These are phyloP conservation scores for Eudyptes chrysolophus DNA, from an alignment of 2,113 vertebrate species.

Conservation along the genomic window DNA sequence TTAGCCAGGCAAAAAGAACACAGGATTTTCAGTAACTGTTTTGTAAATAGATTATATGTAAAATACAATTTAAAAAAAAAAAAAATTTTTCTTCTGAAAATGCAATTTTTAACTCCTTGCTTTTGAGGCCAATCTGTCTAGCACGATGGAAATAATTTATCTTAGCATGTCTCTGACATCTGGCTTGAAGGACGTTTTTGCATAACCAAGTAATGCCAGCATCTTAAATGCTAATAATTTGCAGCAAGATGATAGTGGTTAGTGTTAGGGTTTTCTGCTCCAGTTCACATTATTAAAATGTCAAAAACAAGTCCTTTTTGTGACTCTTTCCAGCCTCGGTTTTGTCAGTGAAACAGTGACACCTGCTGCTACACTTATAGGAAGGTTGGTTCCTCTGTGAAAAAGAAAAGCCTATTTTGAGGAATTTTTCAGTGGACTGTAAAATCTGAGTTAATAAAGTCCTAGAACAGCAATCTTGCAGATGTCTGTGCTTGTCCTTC, in stretches of 20 bases:
- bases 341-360: constrained; percentile 44
- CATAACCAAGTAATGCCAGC: background rate
- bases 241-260: background rate
- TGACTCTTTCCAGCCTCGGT: background rate
- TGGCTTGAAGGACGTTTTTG: background rate
- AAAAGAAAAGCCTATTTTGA: background rate
- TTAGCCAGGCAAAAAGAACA: background rate
- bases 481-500: background rate
- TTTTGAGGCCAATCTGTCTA: background rate
- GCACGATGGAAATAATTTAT: background rate
- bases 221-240: background rate
- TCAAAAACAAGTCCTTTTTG: constrained; percentile 18
- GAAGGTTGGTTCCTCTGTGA: background rate
- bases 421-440: background rate
- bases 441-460: background rate
- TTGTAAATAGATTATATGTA: background rate
- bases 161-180: background rate
- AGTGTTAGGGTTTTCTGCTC: background rate
- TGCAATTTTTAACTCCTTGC: background rate
- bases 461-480: background rate
- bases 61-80: background rate
- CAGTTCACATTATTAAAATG: background rate
- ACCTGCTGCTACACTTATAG: constrained; percentile 6
- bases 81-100: background rate
- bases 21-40: background rate